These are phyloP conservation scores for Oceanodroma leucorhoa DNA, from an alignment of 2,797 vertebrate species.

Conservation along the genomic window DNA sequence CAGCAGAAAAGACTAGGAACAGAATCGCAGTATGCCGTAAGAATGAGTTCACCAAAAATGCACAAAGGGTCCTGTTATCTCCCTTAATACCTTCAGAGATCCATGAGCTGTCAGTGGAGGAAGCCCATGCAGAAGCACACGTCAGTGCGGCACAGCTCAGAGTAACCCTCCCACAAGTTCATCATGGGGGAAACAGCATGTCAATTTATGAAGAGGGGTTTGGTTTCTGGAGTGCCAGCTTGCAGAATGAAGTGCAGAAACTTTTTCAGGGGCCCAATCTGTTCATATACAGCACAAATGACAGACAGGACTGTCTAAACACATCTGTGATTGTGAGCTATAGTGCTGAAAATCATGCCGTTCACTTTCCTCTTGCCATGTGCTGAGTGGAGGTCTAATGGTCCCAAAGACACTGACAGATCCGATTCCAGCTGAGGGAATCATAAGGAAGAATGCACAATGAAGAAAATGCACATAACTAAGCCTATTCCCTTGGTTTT, in stretches of 20 bases:
- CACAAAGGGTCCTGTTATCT: background rate
- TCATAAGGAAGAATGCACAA: background rate
- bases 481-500: background rate
- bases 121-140: background rate
- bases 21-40: background rate
- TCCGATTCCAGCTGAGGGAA: background rate
- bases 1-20: background rate
- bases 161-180: background rate
- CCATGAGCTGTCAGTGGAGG: background rate
- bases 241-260: background rate
- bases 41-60: background rate
- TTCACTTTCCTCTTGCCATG: background rate
- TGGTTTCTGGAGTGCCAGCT: background rate
- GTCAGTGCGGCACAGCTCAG: background rate
- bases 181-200: background rate
- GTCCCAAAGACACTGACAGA: background rate
- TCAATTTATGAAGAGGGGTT: background rate
- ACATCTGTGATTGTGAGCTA: background rate
- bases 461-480: background rate
- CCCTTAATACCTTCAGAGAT: background rate
- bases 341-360: background rate
- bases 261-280: background rate
- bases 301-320: constrained; percentile 31
- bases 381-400: background rate
- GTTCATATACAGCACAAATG: background rate